Evolutionary conservation across 2,113 vertebrate species (phyloP), one percentile per base, ranked within the genome.

Genomic region (Balaeniceps rex): DNA sequence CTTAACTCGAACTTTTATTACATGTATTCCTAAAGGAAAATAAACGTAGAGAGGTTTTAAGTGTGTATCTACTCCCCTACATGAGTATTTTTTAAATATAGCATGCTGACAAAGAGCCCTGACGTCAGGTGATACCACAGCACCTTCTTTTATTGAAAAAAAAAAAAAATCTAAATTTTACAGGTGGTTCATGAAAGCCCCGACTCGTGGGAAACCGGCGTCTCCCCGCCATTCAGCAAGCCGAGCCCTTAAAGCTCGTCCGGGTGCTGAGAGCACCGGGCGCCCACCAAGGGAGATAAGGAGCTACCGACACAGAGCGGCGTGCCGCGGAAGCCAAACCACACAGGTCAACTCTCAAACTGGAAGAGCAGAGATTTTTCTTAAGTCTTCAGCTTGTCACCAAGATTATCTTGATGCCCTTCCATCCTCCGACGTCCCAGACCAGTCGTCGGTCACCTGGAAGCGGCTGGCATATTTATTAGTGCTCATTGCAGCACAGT

Each of bases 11-110:
- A 90, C 94, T 95, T 96, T 92, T 95, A 90, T 77, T 95, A 82
- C 66, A 57, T 9, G 47, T 79, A 82, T 93, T 97, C 94, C 97
- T 97, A 94, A 92, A 93, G 97, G 94, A 95, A 97, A 97, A 97
- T 90, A 92, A 97, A 96, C 36, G 93, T 91, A 55, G 76, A 77
- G 71, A 93, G 92, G 89, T 90, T 86, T 75, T 55, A 79, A 95
- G 92, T 18, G 64, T 82, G n/a, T 54, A 93, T 76, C 78, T 68
- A n/a, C 74, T 44, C 68, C 71, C 69, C 51, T 19, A 44, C 85
- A 93, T 1, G 31, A 93, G 94, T 64, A 70, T 78, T 83, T 95
- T n/a, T 97, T 46, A 95, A 91, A 93, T 46, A 66, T 11, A 96
- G 92, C 63, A 26, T 2, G 6, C 80, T 94, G 93, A 85, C 93